phyloP scores from a whole-genome alignment of 2,797 vertebrate genomes.

The Acridotheres tristis region DNA sequence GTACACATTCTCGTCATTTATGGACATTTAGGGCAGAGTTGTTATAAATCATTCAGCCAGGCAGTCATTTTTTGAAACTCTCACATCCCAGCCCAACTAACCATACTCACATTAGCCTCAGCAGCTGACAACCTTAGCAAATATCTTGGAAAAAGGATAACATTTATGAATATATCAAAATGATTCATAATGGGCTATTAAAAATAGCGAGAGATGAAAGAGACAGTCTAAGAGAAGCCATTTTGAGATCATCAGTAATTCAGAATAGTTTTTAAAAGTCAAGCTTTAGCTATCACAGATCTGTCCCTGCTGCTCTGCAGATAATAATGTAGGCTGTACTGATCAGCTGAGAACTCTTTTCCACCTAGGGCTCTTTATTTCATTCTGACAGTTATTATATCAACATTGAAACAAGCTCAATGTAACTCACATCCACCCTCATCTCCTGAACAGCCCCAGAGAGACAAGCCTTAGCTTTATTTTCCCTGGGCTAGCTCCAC shows the following conservation, averaged over 20 bases:
- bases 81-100: neutral
- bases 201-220: conserved; percentile 46
- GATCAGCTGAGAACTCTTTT: neutral
- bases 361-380: neutral
- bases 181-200: conserved; percentile 47
- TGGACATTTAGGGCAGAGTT: neutral
- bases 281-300: conserved; percentile 34
- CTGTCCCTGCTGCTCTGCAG: conserved; percentile 22
- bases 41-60: neutral
- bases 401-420: neutral
- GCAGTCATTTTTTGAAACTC: neutral
- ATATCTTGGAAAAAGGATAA: conserved; percentile 24
- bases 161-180: conserved; percentile 57
- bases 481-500: neutral
- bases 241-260: conserved; percentile 23
- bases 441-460: neutral
- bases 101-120: neutral
- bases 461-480: neutral
- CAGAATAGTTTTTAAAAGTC: conserved; percentile 8
- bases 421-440: neutral
- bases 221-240: conserved; percentile 31
- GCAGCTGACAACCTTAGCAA: conserved; percentile 17
- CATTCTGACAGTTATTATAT: neutral
- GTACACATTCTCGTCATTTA: neutral
- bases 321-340: conserved; percentile 18